Evolutionary conservation across 64 coral and sea anemone species (phyloP), one percentile per base, ranked within the genome.

Genomic region (Actinia tenebrosa): DNA sequence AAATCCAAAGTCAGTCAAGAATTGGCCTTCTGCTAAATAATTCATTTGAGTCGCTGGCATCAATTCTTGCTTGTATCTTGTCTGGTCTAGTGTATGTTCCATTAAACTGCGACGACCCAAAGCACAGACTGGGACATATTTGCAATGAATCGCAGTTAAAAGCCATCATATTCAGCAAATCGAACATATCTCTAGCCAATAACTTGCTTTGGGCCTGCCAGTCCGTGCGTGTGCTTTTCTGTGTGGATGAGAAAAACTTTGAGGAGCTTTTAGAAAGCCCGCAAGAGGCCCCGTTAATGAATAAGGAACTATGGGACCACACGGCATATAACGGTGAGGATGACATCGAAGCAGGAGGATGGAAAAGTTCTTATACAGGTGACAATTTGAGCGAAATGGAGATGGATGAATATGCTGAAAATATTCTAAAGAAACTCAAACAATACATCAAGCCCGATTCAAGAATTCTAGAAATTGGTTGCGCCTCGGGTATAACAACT

Each of bases 31-130:
- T 71, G 8, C 6, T 71, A 9, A 27, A 71, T 26, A 71, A 71
- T 20, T 71, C 66, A 23, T 8, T 71, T 71, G 66, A 71, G 11
- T 71, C 66, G 5, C 18, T 71, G 20, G 8, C 5, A 23, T 71
- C 66, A 27, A 71, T 71, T 22, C 66, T 71, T 10, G 66, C 66
- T 25, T 71, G 66, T 25, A 26, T 71, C 20, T 71, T 71, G 19
- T n/a, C 66, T 71, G 66, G 66, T 23, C 66, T 71, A 71, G 66
- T 71, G 20, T 71, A 71, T 20, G 66, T 71, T 26, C 66, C 66
- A 71, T 30, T 71, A 71, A 71, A 71, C n/a, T 26, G 23, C 22
- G 66, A 71, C 66, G 23, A 71, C 23, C 66, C 66, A n/a, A 71
- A 71, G 23, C 66, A 71, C 20, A 71, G 66, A 27, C 22, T 71